Evolutionary conservation across 2,888 invertebrate genomes (phyloP).

Genomic region (Tenthredo livida): DNA sequence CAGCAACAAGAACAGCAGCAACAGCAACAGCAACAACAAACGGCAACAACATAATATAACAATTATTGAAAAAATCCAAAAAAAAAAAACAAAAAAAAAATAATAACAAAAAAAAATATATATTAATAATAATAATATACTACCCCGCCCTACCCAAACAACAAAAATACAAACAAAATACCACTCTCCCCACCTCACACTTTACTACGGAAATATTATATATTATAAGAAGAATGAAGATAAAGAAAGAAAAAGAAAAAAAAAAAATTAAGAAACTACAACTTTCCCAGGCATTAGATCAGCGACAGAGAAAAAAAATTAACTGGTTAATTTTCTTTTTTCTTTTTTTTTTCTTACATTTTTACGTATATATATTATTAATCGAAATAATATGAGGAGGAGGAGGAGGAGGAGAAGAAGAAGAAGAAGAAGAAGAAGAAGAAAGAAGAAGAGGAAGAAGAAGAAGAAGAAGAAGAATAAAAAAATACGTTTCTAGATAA

Average conservation of each 20-base stretch:
- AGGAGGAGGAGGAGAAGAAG: background rate
- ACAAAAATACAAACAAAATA: conserved; percentile 65
- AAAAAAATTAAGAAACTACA: conserved; percentile 2
- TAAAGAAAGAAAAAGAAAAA: conserved; percentile 54
- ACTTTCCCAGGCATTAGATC: background rate
- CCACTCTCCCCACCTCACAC: conserved; percentile 66
- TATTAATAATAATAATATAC: background rate
- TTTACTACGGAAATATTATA: conserved; percentile 66
- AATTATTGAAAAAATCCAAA: conserved; percentile 68
- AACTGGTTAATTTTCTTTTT: background rate
- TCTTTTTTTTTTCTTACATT: background rate
- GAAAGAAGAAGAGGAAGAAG: background rate
- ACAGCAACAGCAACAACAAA: conserved; percentile 64
- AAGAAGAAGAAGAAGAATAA: background rate
- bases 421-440: background rate
- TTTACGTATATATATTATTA: background rate
- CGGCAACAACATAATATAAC: conserved; percentile 66
- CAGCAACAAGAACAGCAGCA: conserved; percentile 57
- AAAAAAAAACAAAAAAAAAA: conserved; percentile 64
- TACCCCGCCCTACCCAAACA: conserved; percentile 19
- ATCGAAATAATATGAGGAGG: background rate
- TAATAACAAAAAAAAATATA: conserved; percentile 31
- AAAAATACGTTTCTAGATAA: background rate
- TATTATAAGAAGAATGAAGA: background rate
- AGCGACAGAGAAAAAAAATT: background rate